Evolutionary conservation across 2,888 invertebrate species (phyloP).

Genomic region (Stratiomys singularior): DNA sequence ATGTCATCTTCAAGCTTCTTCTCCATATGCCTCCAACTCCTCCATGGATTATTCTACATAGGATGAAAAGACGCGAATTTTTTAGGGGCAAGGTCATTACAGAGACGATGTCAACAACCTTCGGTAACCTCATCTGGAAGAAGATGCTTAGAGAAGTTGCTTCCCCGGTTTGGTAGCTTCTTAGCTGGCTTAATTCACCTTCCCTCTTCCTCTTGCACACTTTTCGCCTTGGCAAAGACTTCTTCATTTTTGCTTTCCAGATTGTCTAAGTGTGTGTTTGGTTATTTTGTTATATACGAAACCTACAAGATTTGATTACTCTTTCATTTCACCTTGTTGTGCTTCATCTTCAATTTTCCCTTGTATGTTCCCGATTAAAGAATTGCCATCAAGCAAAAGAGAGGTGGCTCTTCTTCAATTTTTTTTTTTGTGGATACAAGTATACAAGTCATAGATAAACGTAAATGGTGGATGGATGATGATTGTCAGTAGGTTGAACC

Average conservation of each 20-base stretch:
- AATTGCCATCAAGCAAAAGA: background rate
- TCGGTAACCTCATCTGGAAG: slow-evolving; percentile 32
- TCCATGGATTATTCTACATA: background rate
- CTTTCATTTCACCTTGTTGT: slow-evolving; percentile 38
- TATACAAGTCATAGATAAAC: background rate
- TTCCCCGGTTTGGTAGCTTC: slow-evolving; percentile 9
- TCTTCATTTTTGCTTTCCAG: background rate
- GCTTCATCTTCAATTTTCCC: slow-evolving; percentile 14
- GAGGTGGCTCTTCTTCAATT: background rate
- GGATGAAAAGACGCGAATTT: slow-evolving; percentile 52
- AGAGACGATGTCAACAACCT: slow-evolving; percentile 66
- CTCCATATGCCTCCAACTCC: background rate
- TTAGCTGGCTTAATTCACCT: background rate
- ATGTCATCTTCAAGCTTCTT: too few relatives aligned
- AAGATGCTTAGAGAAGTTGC: background rate
- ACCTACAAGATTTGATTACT: slow-evolving; percentile 6
- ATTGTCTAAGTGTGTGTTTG: too few relatives aligned
- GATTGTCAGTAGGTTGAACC: background rate
- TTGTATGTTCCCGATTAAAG: background rate
- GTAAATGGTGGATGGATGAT: background rate
- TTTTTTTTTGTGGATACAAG: background rate
- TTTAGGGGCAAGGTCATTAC: slow-evolving; percentile 66
- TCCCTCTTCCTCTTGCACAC: background rate
- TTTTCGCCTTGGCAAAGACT: background rate
- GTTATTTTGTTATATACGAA: too few relatives aligned